Conservation (phyloP, 2,888 invertebrate genomes). For the Coenonympha arcania region DNA sequence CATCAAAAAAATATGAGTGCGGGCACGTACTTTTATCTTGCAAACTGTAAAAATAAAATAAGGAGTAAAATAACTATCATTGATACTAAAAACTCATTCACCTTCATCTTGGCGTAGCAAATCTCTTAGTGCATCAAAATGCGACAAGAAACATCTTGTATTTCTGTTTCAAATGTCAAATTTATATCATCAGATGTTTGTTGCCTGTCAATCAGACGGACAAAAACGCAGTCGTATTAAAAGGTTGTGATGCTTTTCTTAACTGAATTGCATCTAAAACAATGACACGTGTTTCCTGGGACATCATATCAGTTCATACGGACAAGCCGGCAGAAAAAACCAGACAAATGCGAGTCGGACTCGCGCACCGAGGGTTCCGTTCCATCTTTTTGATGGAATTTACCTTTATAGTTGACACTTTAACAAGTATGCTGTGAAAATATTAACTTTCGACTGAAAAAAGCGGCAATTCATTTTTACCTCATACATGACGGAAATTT, state of each 20-base stretch:
- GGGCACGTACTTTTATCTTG: too few relatives aligned
- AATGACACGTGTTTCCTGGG: constrained; percentile 16
- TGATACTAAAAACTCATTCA: too few relatives aligned
- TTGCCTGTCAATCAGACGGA: neutral
- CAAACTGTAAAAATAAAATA: too few relatives aligned
- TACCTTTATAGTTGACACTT: neutral
- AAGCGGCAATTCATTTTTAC: too few relatives aligned
- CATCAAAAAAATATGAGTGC: too few relatives aligned
- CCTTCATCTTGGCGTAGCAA: neutral
- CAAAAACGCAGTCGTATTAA: neutral
- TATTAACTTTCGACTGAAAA: too few relatives aligned
- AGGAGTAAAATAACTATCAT: too few relatives aligned
- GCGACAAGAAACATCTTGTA: neutral
- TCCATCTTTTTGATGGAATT: too few relatives aligned
- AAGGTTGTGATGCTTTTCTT: neutral
- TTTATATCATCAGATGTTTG: neutral
- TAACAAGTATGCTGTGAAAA: too few relatives aligned
- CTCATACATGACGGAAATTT: neutral
- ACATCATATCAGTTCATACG: constrained; percentile 28
- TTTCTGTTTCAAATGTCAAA: too few relatives aligned
- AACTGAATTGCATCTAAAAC: neutral
- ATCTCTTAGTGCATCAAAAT: neutral
- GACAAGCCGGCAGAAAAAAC: constrained; percentile 33
- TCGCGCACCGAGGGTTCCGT: neutral
- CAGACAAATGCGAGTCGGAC: neutral